A percentile compares a stretch with the other conserved stretches of the same genome.
Evolutionary conservation across 2,888 invertebrate species (phyloP).

Genomic region (Mythimna pallens): DNA sequence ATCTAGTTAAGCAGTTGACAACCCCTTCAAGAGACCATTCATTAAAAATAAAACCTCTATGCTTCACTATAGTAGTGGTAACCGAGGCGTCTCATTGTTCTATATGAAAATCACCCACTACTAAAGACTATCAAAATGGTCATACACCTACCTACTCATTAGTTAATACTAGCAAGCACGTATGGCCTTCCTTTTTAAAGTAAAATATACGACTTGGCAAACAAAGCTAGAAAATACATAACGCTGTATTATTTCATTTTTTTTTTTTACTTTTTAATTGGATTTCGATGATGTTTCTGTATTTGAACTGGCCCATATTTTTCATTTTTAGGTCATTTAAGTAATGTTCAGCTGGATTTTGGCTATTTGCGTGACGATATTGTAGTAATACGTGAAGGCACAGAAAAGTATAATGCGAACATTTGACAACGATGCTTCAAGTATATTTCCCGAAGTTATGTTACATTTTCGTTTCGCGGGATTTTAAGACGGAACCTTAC

Average conservation of each 20-base stretch:
- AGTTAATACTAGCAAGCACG: conserved; percentile 40
- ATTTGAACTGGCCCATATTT: conserved; percentile 4
- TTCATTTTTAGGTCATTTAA: conserved; percentile 1
- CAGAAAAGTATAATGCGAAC: neutral
- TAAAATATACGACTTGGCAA: conserved; percentile 3
- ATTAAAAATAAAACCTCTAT: neutral
- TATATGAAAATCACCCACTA: neutral
- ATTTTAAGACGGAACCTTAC: too few species aligned
- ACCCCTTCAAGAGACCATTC: too few species aligned
- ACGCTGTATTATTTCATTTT: conserved; percentile 22
- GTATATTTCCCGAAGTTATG: neutral
- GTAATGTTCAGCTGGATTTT: neutral
- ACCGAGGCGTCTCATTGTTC: neutral
- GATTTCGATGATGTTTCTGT: neutral
- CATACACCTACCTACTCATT: conserved; percentile 36
- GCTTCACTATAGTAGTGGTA: neutral
- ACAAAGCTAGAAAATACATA: conserved; percentile 44
- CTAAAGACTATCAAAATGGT: conserved; percentile 5
- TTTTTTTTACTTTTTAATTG: conserved; percentile 35
- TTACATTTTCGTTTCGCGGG: too few species aligned
- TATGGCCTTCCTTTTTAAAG: conserved; percentile 34
- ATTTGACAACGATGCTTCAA: neutral
- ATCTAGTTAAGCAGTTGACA: too few species aligned
- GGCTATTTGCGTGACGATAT: neutral
- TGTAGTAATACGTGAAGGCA: neutral